A percentile compares a stretch with the other conserved stretches of the same genome.
Conservation (phyloP, 1,140 invertebrate species). For the Apis dorsata region DNA sequence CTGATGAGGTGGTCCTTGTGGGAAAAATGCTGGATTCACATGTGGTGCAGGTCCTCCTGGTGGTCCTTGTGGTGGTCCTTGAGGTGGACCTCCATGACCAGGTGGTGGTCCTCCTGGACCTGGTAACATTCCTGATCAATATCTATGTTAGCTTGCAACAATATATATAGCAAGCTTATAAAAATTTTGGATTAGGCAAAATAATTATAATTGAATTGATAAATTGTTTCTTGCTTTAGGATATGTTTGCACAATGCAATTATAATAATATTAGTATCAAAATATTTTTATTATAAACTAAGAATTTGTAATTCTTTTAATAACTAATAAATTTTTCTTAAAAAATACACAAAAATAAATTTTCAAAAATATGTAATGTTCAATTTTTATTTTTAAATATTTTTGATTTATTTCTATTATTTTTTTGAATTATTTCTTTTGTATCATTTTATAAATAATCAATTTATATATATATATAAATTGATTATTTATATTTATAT, state of each 20-base stretch:
- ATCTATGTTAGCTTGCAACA: conserved; percentile 34
- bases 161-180: conserved; percentile 11
- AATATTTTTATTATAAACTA: background rate
- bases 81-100: conserved; percentile 82
- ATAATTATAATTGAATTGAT: background rate
- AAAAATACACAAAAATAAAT: no score
- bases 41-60: conserved; percentile 92
- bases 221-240: conserved; percentile 9
- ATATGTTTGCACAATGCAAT: conserved; percentile 23
- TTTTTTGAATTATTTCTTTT: background rate
- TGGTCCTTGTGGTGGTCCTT: conserved; percentile 81
- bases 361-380: background rate
- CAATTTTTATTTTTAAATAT: background rate
- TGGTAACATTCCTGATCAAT: conserved; percentile 77
- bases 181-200: background rate
- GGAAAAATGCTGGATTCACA: conserved; percentile 98
- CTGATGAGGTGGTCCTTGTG: conserved; percentile 85
- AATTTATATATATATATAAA: no score
- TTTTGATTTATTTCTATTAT: background rate
- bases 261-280: background rate
- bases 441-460: background rate
- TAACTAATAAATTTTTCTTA: no score
- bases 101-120: conserved; percentile 83
- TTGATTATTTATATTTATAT: no score
- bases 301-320: background rate